phyloP scores from a whole-genome alignment of 2,888 invertebrate species.

The Slavum lentiscoides region DNA sequence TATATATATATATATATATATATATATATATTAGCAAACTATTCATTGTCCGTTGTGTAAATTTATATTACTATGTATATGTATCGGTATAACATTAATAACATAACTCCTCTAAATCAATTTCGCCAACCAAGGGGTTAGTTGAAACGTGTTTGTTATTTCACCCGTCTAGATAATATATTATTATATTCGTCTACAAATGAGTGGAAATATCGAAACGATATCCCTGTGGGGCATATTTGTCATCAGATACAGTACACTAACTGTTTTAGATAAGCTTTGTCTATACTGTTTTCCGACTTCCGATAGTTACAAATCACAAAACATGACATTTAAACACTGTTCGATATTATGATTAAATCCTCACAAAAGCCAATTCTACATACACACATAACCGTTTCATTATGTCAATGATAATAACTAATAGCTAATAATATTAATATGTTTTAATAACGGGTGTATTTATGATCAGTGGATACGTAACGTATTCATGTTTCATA shows the following conservation, averaged over 20 bases:
- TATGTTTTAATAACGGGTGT: neutral
- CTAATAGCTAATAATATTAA: neutral
- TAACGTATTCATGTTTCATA: too few relatives aligned
- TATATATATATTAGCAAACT: conserved; percentile 3
- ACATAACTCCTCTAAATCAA: conserved; percentile 46
- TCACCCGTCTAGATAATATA: neutral
- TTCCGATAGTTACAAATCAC: conserved; percentile 44
- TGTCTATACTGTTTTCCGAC: conserved; percentile 35
- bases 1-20: neutral
- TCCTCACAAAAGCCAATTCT: conserved; percentile 4
- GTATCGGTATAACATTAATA: conserved; percentile 32
- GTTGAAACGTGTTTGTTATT: conserved; percentile 34
- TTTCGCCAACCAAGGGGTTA: conserved; percentile 28
- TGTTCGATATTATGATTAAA: conserved; percentile 33
- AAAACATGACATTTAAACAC: conserved; percentile 20
- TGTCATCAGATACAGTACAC: conserved; percentile 33
- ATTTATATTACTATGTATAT: neutral
- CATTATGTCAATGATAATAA: conserved; percentile 14
- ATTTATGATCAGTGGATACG: neutral
- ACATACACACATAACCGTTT: neutral
- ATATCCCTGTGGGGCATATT: conserved; percentile 39
- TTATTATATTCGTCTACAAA: conserved; percentile 28
- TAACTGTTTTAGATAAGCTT: conserved; percentile 46
- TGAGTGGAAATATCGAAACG: conserved; percentile 23
- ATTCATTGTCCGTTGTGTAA: conserved; percentile 7